Percentiles rank a stretch among this genome's conserved stretches.
Conservation (phyloP, 2,797 vertebrate genomes). For the Arrhamphus sclerolepis region DNA sequence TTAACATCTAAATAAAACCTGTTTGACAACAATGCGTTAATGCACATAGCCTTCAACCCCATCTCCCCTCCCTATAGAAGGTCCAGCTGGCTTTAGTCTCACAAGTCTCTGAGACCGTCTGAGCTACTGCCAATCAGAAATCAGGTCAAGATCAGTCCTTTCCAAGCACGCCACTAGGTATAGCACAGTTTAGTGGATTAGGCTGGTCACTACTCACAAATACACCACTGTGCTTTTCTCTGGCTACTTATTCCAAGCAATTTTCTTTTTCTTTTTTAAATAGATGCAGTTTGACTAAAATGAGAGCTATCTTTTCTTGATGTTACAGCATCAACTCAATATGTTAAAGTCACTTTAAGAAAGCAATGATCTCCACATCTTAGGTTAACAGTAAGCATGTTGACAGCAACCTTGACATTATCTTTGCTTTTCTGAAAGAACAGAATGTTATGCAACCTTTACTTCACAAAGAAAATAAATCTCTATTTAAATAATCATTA, state of each 20-base stretch:
- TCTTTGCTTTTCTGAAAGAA: too few relatives aligned
- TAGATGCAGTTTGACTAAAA: slow-evolving; percentile 26
- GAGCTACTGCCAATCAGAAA: slow-evolving; percentile 63
- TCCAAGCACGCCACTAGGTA: slow-evolving; percentile 49
- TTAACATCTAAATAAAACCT: too few relatives aligned
- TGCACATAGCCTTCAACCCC: slow-evolving; percentile 1
- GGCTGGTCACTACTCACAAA: slow-evolving; percentile 46
- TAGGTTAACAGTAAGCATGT: slow-evolving; percentile 35
- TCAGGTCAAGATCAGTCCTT: slow-evolving; percentile 64
- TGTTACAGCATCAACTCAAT: slow-evolving; percentile 28
- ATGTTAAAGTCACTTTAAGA: slow-evolving; percentile 15
- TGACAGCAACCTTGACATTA: too few relatives aligned
- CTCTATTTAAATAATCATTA: neutral
- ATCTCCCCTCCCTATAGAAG: slow-evolving; percentile 22
- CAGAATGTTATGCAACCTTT: too few relatives aligned
- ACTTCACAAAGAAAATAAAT: too few relatives aligned
- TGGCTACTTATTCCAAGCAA: slow-evolving; percentile 26
- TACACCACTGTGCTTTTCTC: slow-evolving; percentile 18
- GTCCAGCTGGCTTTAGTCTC: slow-evolving; percentile 38
- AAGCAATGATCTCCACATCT: slow-evolving; percentile 8
- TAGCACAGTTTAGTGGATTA: slow-evolving; percentile 68
- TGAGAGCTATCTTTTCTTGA: neutral
- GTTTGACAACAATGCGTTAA: neutral
- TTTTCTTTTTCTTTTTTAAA: slow-evolving; percentile 21
- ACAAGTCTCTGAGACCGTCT: slow-evolving; percentile 28